Evolutionary conservation across 2,113 vertebrate genomes (phyloP).

Genomic region (Heterotilapia buettikoferi): DNA sequence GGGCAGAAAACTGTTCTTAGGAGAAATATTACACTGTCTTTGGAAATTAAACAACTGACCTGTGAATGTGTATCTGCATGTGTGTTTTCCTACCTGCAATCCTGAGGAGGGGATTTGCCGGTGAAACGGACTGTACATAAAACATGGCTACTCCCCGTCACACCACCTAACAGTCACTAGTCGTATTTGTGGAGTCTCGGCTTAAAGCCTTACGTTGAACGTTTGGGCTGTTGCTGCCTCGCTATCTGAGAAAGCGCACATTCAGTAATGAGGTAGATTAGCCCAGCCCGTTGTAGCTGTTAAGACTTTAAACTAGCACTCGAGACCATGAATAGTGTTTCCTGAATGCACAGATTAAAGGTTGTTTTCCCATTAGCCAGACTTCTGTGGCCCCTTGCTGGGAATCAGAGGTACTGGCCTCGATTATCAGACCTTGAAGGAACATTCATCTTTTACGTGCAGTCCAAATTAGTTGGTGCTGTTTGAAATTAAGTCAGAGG

Average conservation of each 20-base stretch:
- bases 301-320: background rate
- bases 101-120: background rate
- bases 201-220: fast-evolving
- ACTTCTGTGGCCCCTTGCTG: background rate
- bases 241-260: background rate
- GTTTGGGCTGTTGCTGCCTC: background rate
- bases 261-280: background rate
- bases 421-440: background rate
- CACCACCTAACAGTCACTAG: background rate
- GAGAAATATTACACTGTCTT: fast-evolving
- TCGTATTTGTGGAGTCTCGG: background rate
- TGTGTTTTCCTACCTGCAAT: background rate
- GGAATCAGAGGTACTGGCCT: background rate
- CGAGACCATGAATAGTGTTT: background rate
- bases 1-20: background rate
- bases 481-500: background rate
- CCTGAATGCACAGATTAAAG: background rate
- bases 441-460: background rate
- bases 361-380: background rate
- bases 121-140: background rate
- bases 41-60: background rate
- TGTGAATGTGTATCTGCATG: background rate
- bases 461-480: fast-evolving
- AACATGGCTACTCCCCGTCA: background rate
- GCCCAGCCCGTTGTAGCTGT: background rate